phyloP scores from a whole-genome alignment of 2,797 vertebrate species.

The Austrolebias charrua region DNA sequence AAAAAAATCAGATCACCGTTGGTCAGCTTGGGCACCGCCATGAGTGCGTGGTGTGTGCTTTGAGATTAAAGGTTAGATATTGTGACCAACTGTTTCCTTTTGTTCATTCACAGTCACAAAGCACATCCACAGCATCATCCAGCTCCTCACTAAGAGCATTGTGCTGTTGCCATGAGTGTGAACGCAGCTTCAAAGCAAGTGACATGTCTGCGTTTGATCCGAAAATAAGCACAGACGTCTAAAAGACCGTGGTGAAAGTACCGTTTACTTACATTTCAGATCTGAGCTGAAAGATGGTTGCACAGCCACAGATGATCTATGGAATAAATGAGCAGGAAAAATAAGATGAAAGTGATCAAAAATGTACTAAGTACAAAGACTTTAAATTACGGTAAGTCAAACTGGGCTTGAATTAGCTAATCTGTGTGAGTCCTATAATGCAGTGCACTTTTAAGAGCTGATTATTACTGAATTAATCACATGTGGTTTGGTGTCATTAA shows the following conservation, averaged over 20 bases:
- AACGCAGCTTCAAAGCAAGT: constrained; percentile 58
- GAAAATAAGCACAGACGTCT: constrained; percentile 60
- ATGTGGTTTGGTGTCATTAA: constrained; percentile 31
- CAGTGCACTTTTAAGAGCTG: constrained; percentile 29
- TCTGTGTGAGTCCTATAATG: constrained; percentile 26
- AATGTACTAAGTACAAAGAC: constrained; percentile 42
- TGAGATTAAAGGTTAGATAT: constrained; percentile 29
- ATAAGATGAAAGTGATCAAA: constrained; percentile 25
- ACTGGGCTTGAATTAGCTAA: constrained; percentile 25
- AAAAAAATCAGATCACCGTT: constrained; percentile 13
- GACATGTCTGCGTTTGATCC: constrained; percentile 69
- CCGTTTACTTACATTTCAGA: constrained; percentile 37
- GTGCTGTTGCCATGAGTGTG: constrained; percentile 54
- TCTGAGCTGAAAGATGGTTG: not conserved
- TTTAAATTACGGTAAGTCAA: constrained; percentile 21
- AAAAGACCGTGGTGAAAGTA: constrained; percentile 47
- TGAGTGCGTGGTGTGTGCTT: constrained; percentile 8
- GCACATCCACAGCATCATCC: constrained; percentile 40
- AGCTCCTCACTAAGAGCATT: constrained; percentile 49
- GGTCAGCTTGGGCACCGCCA: constrained; percentile 17
- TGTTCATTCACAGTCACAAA: constrained; percentile 37
- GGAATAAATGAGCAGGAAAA: constrained; percentile 10
- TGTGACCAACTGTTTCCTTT: constrained; percentile 34
- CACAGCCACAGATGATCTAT: not conserved
- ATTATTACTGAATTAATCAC: constrained; percentile 44